Conservation (phyloP, 2,888 invertebrate genomes). For the Clepsis dumicolana region DNA sequence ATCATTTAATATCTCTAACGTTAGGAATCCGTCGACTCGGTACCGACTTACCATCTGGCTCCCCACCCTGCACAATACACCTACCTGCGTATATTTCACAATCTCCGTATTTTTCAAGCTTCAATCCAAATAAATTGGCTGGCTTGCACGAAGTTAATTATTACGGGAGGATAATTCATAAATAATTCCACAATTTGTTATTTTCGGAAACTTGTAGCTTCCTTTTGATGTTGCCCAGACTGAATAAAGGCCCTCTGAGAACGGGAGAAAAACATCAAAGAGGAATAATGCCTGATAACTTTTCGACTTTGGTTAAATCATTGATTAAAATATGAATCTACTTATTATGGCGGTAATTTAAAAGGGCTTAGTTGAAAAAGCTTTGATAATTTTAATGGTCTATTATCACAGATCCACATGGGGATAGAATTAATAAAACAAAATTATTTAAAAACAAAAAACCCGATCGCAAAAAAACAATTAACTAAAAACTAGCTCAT, state of each 20-base stretch:
- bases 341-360: background rate
- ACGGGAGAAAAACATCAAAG: conserved; percentile 8
- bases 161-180: background rate
- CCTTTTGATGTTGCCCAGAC: conserved; percentile 1
- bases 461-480: too few species aligned
- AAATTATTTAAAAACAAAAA: too few species aligned
- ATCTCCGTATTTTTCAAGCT: background rate
- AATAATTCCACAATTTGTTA: conserved; percentile 3
- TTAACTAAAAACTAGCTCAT: too few species aligned
- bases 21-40: too few species aligned
- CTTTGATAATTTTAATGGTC: too few species aligned
- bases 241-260: conserved; percentile 14
- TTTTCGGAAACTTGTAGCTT: background rate
- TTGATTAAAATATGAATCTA: conserved; percentile 5
- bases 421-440: too few species aligned
- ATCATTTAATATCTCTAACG: too few species aligned
- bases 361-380: too few species aligned
- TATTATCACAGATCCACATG: too few species aligned
- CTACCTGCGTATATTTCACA: background rate
- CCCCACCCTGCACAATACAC: too few species aligned
- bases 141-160: background rate
- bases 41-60: too few species aligned
- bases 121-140: background rate
- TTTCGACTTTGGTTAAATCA: background rate
- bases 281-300: background rate